A percentile compares a stretch with the other conserved stretches of the same genome.
phyloP scores from a whole-genome alignment of 2,888 invertebrate genomes.

The Sarcophaga carnaria region DNA sequence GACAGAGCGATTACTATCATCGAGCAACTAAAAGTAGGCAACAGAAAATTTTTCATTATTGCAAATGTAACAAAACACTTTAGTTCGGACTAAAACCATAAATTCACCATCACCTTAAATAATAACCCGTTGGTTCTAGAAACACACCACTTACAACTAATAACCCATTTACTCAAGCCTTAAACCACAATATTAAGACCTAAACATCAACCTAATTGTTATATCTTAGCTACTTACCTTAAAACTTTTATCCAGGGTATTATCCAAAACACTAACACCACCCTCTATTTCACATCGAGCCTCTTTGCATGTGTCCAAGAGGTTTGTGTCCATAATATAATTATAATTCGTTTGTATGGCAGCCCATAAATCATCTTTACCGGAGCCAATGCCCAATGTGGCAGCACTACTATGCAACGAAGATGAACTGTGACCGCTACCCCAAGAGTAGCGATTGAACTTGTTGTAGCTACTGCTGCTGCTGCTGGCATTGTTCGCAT shows the following conservation, averaged over 20 bases:
- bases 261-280: constrained; percentile 73
- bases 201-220: background rate
- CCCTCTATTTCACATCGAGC: constrained; percentile 81
- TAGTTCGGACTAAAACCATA: background rate
- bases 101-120: background rate
- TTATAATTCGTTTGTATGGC: constrained; percentile 95
- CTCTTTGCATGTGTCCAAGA: constrained; percentile 93
- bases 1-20: constrained; percentile 77
- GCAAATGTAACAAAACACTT: too few species aligned
- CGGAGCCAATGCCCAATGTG: constrained; percentile 80
- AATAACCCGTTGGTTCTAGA: too few species aligned
- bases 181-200: background rate
- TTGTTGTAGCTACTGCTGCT: constrained; percentile 71
- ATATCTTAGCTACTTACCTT: constrained; percentile 78
- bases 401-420: constrained; percentile 82
- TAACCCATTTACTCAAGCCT: background rate
- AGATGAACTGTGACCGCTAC: constrained; percentile 87
- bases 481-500: constrained; percentile 32
- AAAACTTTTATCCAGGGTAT: constrained; percentile 74
- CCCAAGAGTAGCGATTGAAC: constrained; percentile 89
- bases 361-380: constrained; percentile 95
- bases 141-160: too few species aligned
- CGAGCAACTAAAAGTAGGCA: constrained; percentile 75
- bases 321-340: constrained; percentile 97
- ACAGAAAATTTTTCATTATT: constrained; percentile 13